Percentiles rank a stretch among this genome's conserved stretches.
phyloP scores from a whole-genome alignment of 2,888 invertebrate species.

The Ceraclea dissimilis region DNA sequence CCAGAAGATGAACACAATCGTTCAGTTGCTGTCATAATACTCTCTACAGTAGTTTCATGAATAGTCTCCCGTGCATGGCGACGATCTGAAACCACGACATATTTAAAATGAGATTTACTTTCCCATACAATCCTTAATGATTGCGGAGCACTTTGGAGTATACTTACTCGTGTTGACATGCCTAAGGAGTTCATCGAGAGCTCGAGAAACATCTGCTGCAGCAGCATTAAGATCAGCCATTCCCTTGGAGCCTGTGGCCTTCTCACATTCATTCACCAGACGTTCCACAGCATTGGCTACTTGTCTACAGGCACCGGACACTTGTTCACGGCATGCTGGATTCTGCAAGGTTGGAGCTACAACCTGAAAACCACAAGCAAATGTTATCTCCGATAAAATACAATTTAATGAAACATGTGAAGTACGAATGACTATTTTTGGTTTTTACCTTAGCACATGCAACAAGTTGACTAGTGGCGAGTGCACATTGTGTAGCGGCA shows the following conservation, averaged over 20 bases:
- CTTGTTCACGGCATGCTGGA: slow-evolving; percentile 80
- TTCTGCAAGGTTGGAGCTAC: slow-evolving; percentile 79
- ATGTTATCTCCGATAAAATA: too few relatives aligned
- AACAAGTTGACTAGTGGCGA: slow-evolving; percentile 95
- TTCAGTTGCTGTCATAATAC: slow-evolving; percentile 84
- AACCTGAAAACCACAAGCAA: slow-evolving; percentile 41
- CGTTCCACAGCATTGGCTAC: slow-evolving; percentile 89
- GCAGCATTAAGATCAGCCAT: slow-evolving; percentile 74
- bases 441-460: slow-evolving; percentile 93
- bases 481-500: slow-evolving; percentile 92
- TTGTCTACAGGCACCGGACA: slow-evolving; percentile 86
- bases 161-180: slow-evolving; percentile 68
- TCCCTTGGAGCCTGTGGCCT: slow-evolving; percentile 52
- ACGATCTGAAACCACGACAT: slow-evolving; percentile 35
- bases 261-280: slow-evolving; percentile 74
- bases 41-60: slow-evolving; percentile 78
- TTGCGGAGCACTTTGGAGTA: not conserved
- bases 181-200: slow-evolving; percentile 80
- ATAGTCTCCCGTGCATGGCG: slow-evolving; percentile 58
- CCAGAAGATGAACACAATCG: slow-evolving; percentile 76
- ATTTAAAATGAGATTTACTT: not conserved
- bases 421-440: too few relatives aligned
- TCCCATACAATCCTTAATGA: too few relatives aligned
- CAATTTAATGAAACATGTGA: too few relatives aligned
- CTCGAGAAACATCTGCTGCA: slow-evolving; percentile 80